Evolutionary conservation across 2,888 invertebrate genomes (phyloP).

Genomic region (Rhopalosiphum nymphaeae): DNA sequence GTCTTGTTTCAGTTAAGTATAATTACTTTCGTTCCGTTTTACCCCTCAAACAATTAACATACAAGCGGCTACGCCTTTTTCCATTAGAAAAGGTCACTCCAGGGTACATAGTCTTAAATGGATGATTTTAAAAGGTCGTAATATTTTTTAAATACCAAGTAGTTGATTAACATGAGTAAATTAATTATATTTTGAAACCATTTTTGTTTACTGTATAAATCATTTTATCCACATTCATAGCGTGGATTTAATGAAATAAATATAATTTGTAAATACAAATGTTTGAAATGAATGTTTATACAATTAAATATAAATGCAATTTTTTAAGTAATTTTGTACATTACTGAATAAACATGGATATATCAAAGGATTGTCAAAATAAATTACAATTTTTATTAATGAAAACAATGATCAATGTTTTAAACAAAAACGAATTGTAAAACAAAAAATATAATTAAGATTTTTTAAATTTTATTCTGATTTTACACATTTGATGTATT

Average conservation of each 20-base stretch:
- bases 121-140: slow-evolving; percentile 58
- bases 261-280: background rate
- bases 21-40: slow-evolving; percentile 54
- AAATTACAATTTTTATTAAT: background rate
- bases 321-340: background rate
- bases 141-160: slow-evolving; percentile 37
- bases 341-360: background rate
- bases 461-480: background rate
- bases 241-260: background rate
- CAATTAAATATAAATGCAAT: background rate
- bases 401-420: background rate
- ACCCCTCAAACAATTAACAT: slow-evolving; percentile 49
- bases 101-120: slow-evolving; percentile 27
- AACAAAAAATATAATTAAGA: background rate
- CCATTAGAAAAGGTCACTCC: slow-evolving; percentile 57
- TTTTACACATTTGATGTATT: background rate
- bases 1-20: slow-evolving; percentile 39
- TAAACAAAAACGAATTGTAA: background rate
- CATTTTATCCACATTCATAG: background rate
- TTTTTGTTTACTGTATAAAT: background rate
- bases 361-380: background rate
- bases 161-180: slow-evolving; percentile 49
- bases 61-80: slow-evolving; percentile 48
- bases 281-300: background rate
- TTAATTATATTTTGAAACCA: slow-evolving; percentile 25